phyloP scores from a whole-genome alignment of 2,888 invertebrate genomes.

The Sinelater perroti region DNA sequence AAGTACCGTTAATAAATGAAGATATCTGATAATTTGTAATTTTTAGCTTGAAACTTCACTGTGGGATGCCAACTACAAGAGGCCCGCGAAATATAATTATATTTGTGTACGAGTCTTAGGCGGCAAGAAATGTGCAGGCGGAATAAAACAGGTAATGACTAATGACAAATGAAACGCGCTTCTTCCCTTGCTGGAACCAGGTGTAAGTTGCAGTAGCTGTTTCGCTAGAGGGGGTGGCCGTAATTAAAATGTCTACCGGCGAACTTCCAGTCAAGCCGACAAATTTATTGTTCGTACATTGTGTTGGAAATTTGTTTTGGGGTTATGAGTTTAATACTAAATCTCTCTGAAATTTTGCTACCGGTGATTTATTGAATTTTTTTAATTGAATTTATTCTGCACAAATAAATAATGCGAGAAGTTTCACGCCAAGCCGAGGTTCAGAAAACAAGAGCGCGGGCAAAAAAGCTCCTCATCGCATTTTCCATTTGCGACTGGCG shows the following conservation, averaged over 20 bases:
- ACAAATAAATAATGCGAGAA: constrained; percentile 31
- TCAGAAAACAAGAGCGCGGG: background rate
- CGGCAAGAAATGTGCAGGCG: constrained; percentile 22
- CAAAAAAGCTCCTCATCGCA: background rate
- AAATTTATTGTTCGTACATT: constrained; percentile 58
- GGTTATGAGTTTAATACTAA: constrained; percentile 49
- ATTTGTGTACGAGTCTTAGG: constrained; percentile 27
- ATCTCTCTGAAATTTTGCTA: constrained; percentile 52
- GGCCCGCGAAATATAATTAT: constrained; percentile 22
- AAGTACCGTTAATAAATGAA: too few species aligned
- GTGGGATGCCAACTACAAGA: constrained; percentile 12
- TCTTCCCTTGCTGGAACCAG: constrained; percentile 41
- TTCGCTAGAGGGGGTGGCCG: constrained; percentile 49
- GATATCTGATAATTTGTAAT: too few species aligned
- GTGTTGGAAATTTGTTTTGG: constrained; percentile 58
- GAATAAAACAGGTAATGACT: constrained; percentile 37
- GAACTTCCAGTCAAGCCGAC: constrained; percentile 56
- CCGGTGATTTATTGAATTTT: constrained; percentile 48
- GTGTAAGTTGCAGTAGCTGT: constrained; percentile 42
- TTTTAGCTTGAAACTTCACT: too few species aligned
- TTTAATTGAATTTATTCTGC: constrained; percentile 43
- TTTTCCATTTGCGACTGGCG: background rate
- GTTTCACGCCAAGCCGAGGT: constrained; percentile 8
- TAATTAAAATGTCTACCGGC: constrained; percentile 60
- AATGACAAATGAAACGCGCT: constrained; percentile 38